Evolutionary conservation across 1,140 invertebrate species (phyloP).

Genomic region (Brachionus manjavacas): DNA sequence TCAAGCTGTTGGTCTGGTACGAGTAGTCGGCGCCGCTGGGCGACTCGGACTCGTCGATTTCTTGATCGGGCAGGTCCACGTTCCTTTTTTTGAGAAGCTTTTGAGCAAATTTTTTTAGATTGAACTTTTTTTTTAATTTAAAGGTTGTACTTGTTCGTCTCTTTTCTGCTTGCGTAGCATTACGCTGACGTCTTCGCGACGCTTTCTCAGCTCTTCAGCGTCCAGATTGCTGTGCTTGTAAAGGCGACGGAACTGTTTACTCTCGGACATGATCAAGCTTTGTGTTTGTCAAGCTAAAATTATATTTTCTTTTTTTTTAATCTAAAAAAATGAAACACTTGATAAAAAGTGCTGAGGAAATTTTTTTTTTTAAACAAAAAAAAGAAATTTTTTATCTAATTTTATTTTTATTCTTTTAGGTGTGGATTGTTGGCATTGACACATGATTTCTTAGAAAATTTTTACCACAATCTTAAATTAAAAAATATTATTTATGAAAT

Average conservation of each 20-base stretch:
- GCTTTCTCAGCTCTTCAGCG: slow-evolving; percentile 79
- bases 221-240: slow-evolving; percentile 91
- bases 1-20: slow-evolving; percentile 46
- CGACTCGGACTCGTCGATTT: neutral
- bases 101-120: no score
- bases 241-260: slow-evolving; percentile 49
- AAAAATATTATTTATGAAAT: no score
- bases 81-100: slow-evolving; percentile 80
- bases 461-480: neutral
- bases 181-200: slow-evolving; percentile 90
- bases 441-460: neutral
- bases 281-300: neutral
- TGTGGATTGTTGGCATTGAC: no score
- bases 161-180: slow-evolving; percentile 90
- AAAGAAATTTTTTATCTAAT: neutral
- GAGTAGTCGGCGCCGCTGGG: slow-evolving; percentile 1
- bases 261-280: slow-evolving; percentile 12
- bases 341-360: neutral
- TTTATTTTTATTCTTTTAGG: no score
- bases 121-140: neutral
- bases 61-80: slow-evolving; percentile 63
- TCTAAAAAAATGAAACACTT: neutral
- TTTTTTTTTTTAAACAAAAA: neutral
- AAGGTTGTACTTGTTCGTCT: slow-evolving; percentile 62
- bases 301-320: neutral